phyloP scores from a whole-genome alignment of 2,113 vertebrate species.

The Cromileptes altivelis region DNA sequence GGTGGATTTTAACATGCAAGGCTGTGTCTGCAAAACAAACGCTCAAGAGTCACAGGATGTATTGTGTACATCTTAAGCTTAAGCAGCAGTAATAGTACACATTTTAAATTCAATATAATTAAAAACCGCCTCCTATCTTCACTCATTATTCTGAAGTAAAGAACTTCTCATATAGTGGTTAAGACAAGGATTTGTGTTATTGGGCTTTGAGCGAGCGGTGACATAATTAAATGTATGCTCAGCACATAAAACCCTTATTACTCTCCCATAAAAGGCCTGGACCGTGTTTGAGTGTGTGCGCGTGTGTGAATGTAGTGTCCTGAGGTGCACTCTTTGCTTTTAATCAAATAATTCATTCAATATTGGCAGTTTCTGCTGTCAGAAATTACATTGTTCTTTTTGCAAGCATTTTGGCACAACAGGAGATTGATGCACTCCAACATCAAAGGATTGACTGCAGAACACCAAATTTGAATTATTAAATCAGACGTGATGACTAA shows the following conservation, averaged over 20 bases:
- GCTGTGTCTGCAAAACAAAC: neutral
- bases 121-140: neutral
- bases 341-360: neutral
- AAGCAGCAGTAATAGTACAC: no score
- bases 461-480: neutral
- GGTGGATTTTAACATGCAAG: conserved; percentile 11
- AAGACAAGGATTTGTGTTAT: neutral
- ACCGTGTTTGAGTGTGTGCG: conserved; percentile 2
- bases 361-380: neutral
- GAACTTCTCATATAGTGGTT: neutral
- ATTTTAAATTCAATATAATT: neutral
- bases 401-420: neutral
- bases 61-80: neutral
- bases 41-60: neutral
- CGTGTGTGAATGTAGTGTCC: conserved; percentile 6
- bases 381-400: neutral
- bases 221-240: conserved; percentile 19
- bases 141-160: neutral
- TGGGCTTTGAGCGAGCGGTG: neutral
- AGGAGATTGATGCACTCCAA: neutral
- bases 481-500: neutral
- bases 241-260: conserved; percentile 29
- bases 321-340: neutral
- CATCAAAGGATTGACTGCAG: neutral
- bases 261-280: neutral